phyloP scores from a whole-genome alignment of 2,888 invertebrate genomes.

The Colletes collaris region DNA sequence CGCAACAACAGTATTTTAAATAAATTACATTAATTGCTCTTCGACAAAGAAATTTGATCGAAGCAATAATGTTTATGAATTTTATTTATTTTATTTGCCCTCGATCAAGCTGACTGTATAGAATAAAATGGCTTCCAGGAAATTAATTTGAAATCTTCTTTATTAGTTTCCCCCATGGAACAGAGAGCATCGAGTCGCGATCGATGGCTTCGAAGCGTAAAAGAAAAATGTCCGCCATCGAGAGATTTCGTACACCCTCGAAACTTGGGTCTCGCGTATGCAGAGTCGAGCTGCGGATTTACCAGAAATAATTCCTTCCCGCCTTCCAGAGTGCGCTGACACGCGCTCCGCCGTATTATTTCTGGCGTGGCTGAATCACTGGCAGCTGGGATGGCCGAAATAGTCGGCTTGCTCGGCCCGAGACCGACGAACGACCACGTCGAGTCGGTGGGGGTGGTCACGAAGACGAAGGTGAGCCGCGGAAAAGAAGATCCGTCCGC shows the following conservation, averaged over 20 bases:
- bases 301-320: constrained; percentile 71
- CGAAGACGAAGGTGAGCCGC: constrained; percentile 39
- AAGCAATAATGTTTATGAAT: too few species aligned
- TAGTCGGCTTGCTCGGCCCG: constrained; percentile 67
- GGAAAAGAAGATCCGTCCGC: constrained; percentile 51
- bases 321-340: constrained; percentile 80
- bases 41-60: too few species aligned
- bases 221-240: background rate
- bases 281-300: constrained; percentile 46
- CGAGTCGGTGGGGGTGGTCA: constrained; percentile 35
- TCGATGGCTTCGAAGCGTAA: too few species aligned
- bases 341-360: constrained; percentile 77
- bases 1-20: too few species aligned
- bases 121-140: too few species aligned
- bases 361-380: constrained; percentile 80
- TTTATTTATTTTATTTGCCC: too few species aligned
- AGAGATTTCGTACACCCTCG: background rate
- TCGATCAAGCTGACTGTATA: too few species aligned
- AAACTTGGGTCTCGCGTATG: background rate
- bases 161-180: too few species aligned
- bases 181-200: too few species aligned
- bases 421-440: background rate
- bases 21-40: too few species aligned
- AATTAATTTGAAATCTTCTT: too few species aligned
- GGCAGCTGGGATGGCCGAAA: constrained; percentile 77